These are phyloP conservation scores for Lamellibrachia luymesi DNA, from an alignment of 1,140 invertebrate species.

Conservation along the genomic window DNA sequence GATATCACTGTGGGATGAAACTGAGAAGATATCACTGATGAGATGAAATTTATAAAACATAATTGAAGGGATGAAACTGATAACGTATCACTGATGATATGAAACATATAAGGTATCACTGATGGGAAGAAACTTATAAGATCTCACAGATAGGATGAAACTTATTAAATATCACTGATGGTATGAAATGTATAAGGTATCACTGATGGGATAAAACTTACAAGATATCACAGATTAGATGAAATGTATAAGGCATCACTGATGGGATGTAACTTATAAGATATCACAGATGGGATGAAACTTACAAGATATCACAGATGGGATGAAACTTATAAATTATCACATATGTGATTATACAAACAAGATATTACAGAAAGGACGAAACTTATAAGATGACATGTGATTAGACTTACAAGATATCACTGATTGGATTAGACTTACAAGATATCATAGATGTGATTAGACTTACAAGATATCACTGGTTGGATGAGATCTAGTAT, in stretches of 20 bases:
- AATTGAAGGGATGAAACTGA: not conserved
- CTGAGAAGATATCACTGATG: not conserved
- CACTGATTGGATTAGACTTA: not conserved
- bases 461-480: not conserved
- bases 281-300: not conserved
- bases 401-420: not conserved
- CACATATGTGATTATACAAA: not conserved
- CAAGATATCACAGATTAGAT: not conserved
- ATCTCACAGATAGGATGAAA: not conserved
- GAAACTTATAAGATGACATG: not conserved
- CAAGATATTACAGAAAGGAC: not conserved
- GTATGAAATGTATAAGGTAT: not conserved
- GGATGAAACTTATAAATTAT: no score
- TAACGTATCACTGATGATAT: not conserved
- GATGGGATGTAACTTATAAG: not conserved
- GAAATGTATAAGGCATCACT: not conserved
- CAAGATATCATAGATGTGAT: not conserved
- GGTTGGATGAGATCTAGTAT: not conserved
- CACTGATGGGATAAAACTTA: no score
- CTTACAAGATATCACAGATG: no score
- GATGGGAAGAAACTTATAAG: not conserved
- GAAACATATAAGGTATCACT: not conserved
- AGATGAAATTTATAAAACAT: not conserved
- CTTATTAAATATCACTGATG: not conserved
- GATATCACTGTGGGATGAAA: not conserved